Conservation (phyloP, 2,113 vertebrate genomes). For the Hymenochirus boettgeri region DNA sequence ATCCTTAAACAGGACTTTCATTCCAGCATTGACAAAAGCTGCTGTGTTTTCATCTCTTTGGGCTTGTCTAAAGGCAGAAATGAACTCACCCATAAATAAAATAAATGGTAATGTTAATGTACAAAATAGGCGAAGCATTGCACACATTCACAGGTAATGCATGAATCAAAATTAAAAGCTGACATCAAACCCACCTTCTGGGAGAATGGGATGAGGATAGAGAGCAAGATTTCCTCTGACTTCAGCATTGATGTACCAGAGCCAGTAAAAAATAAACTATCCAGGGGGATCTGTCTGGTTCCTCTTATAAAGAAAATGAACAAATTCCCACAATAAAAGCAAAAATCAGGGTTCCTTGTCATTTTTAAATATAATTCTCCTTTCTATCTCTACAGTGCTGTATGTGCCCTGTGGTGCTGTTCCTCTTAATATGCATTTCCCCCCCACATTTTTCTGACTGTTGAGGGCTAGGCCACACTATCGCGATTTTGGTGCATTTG, state of each 20-base stretch:
- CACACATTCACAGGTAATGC: background rate
- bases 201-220: slow-evolving; percentile 67
- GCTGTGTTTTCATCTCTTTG: slow-evolving; percentile 63
- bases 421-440: too few species aligned
- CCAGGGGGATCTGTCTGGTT: slow-evolving; percentile 58
- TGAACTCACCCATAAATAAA: slow-evolving; percentile 58
- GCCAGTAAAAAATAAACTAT: slow-evolving; percentile 64
- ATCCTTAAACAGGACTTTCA: slow-evolving; percentile 59
- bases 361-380: too few species aligned
- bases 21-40: slow-evolving; percentile 64
- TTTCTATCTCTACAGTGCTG: too few species aligned
- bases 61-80: slow-evolving; percentile 64
- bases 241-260: slow-evolving; percentile 61
- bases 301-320: too few species aligned
- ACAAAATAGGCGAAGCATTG: background rate
- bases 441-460: too few species aligned
- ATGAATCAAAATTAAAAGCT: background rate
- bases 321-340: too few species aligned
- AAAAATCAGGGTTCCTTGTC: too few species aligned
- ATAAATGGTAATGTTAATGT: too few species aligned
- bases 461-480: too few species aligned
- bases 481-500: too few species aligned
- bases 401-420: too few species aligned
- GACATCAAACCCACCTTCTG: slow-evolving; percentile 54
- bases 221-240: slow-evolving; percentile 62